These are phyloP conservation scores for Melieria omissa DNA, from an alignment of 2,888 invertebrate genomes.

Conservation along the genomic window DNA sequence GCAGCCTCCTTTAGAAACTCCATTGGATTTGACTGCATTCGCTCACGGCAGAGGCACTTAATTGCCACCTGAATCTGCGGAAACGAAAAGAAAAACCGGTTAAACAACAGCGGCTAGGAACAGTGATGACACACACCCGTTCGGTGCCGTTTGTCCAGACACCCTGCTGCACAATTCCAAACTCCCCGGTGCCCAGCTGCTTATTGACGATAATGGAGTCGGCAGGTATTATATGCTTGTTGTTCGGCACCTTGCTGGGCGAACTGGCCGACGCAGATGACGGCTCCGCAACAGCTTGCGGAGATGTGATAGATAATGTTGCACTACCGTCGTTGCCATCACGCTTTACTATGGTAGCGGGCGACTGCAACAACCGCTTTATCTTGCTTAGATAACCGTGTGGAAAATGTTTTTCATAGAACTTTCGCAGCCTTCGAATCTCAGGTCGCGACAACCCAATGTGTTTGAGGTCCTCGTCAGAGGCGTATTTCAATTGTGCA, in stretches of 20 bases:
- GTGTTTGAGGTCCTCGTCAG: slow-evolving; percentile 88
- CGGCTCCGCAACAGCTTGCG: slow-evolving; percentile 39
- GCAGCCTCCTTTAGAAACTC: slow-evolving; percentile 98
- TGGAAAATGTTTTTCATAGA: slow-evolving; percentile 92
- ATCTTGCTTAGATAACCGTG: slow-evolving; percentile 93
- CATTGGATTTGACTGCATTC: slow-evolving; percentile 95
- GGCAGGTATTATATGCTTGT: slow-evolving; percentile 89
- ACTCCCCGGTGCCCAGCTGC: slow-evolving; percentile 95
- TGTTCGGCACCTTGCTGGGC: slow-evolving; percentile 67
- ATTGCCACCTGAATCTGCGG: slow-evolving; percentile 92
- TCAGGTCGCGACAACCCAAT: slow-evolving; percentile 96
- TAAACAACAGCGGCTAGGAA: not conserved
- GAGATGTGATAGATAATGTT: slow-evolving; percentile 27
- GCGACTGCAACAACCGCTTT: slow-evolving; percentile 79
- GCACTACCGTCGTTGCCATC: slow-evolving; percentile 49
- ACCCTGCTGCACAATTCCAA: slow-evolving; percentile 97
- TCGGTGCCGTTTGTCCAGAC: slow-evolving; percentile 96
- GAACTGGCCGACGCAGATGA: slow-evolving; percentile 64
- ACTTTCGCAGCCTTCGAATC: slow-evolving; percentile 92
- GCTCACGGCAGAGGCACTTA: slow-evolving; percentile 93
- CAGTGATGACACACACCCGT: slow-evolving; percentile 71
- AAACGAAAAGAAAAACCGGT: slow-evolving; percentile 42
- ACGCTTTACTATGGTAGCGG: slow-evolving; percentile 60
- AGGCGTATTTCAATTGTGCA: slow-evolving; percentile 92
- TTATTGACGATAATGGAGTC: slow-evolving; percentile 94